Conservation (phyloP, 1,140 invertebrate species). For the Daktulosphaira vitifoliae region DNA sequence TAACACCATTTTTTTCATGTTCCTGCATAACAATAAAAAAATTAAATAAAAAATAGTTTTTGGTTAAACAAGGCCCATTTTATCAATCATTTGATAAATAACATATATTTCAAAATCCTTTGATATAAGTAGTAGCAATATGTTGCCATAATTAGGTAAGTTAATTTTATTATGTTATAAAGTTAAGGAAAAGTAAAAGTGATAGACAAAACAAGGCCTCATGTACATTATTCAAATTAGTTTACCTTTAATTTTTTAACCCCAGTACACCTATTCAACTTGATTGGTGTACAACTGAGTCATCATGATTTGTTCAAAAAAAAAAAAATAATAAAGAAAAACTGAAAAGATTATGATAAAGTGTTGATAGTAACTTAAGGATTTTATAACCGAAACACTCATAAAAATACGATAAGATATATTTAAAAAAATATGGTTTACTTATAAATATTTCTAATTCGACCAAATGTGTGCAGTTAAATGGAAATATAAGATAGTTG, state of each 20-base stretch:
- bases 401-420: no score
- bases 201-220: constrained; percentile 31
- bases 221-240: constrained; percentile 29
- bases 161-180: no score
- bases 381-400: constrained; percentile 10
- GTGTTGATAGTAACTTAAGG: not conserved
- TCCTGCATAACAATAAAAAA: constrained; percentile 15
- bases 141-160: no score
- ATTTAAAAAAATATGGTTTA: no score
- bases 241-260: constrained; percentile 27
- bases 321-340: constrained; percentile 26
- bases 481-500: constrained; percentile 9
- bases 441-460: constrained; percentile 1
- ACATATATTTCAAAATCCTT: no score
- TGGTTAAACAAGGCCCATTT: constrained; percentile 1
- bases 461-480: not conserved
- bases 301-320: constrained; percentile 16
- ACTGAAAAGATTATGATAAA: constrained; percentile 12
- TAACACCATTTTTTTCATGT: constrained; percentile 27
- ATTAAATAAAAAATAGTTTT: not conserved
- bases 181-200: constrained; percentile 1
- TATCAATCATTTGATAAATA: constrained; percentile 16
- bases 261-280: constrained; percentile 29
- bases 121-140: no score
- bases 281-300: constrained; percentile 22